phyloP scores from a whole-genome alignment of 1,140 invertebrate species.

The Caenorhabditis latens region DNA sequence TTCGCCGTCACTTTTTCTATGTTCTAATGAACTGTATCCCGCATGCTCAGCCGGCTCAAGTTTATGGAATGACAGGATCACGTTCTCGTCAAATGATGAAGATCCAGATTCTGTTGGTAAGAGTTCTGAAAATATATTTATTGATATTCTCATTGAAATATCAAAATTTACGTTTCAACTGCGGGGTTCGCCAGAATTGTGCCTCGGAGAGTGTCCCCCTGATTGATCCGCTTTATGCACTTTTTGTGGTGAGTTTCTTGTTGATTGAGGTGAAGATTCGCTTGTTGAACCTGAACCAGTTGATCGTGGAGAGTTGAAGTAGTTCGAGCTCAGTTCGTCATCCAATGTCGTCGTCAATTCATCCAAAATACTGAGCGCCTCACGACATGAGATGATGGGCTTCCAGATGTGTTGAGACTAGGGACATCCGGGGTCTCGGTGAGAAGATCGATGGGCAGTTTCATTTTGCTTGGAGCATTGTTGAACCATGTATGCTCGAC shows the following conservation, averaged over 20 bases:
- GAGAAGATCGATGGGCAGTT: conserved; percentile 70
- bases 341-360: not conserved
- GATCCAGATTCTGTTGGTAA: not conserved
- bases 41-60: conserved; percentile 18
- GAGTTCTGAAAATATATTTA: not conserved
- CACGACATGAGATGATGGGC: not conserved
- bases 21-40: not conserved
- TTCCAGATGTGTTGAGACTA: not conserved
- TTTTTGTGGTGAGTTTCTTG: not conserved
- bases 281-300: not conserved
- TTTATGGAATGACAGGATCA: conserved; percentile 6
- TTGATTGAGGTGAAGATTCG: not conserved
- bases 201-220: not conserved
- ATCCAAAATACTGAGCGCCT: conserved; percentile 37
- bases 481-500: conserved; percentile 75
- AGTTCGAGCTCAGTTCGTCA: too few relatives aligned
- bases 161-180: not conserved
- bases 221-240: not conserved
- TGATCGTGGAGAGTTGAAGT: too few relatives aligned
- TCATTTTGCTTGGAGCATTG: conserved; percentile 66
- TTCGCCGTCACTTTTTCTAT: not conserved
- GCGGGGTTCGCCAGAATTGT: not conserved
- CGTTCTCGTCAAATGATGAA: not conserved
- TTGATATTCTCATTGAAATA: not conserved
- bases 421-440: conserved; percentile 65